These are phyloP conservation scores for Ranitomeya variabilis DNA, from an alignment of 2,113 vertebrate species.

Conservation along the genomic window DNA sequence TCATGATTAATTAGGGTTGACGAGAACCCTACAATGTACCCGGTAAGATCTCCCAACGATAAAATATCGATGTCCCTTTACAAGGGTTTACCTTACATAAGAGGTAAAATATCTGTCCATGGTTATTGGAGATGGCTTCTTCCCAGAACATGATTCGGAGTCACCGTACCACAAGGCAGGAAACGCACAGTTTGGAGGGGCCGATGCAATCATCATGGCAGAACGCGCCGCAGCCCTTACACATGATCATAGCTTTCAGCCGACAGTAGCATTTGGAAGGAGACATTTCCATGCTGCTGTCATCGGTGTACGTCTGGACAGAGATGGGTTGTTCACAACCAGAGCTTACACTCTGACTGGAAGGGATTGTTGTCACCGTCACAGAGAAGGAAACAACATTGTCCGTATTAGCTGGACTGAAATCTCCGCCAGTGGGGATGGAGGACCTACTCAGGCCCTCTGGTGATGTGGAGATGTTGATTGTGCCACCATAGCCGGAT, in stretches of 20 bases:
- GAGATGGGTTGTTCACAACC: conserved; percentile 76
- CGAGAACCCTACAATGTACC: conserved; percentile 37
- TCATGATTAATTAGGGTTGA: conserved; percentile 77
- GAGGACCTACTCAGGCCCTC: conserved; percentile 72
- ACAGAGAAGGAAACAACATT: conserved; percentile 97
- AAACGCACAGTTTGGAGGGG: conserved; percentile 95
- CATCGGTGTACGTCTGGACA: conserved; percentile 82
- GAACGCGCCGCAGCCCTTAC: conserved; percentile 96
- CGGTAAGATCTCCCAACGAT: not conserved
- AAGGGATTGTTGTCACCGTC: conserved; percentile 93
- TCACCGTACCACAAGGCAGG: conserved; percentile 94
- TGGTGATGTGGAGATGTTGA: conserved; percentile 86
- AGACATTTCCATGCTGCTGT: conserved; percentile 77
- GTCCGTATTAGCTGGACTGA: conserved; percentile 72
- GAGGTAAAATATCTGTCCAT: not conserved
- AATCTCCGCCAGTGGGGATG: conserved; percentile 65
- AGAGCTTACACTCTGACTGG: conserved; percentile 71
- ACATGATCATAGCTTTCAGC: conserved; percentile 99
- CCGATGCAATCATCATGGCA: conserved; percentile 98
- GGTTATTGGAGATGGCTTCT: too few relatives aligned
- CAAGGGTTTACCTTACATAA: not conserved
- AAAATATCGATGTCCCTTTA: not conserved
- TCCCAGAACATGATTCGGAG: not conserved
- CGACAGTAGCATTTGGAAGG: conserved; percentile 96
- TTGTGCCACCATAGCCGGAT: conserved; percentile 85